Evolutionary conservation across 2,797 vertebrate genomes (phyloP).

Genomic region (Sebastes itinus): DNA sequence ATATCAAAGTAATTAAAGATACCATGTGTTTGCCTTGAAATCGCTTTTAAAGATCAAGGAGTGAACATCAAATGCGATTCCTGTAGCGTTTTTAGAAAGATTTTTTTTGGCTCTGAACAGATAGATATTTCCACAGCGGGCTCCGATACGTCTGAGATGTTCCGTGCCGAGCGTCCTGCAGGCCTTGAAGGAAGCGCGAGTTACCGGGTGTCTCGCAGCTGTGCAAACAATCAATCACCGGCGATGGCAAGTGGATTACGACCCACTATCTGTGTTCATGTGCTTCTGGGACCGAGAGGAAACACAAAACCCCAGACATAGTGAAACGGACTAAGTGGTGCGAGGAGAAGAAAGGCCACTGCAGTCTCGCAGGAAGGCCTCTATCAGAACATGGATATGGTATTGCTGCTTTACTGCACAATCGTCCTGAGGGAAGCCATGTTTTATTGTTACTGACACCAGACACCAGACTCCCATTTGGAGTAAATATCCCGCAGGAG

Average conservation of each 20-base stretch:
- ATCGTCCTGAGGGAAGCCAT: conserved; percentile 41
- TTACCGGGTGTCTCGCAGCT: conserved; percentile 45
- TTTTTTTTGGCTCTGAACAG: neutral
- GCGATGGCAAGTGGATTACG: conserved; percentile 71
- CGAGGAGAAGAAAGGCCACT: conserved; percentile 32
- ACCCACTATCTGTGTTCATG: conserved; percentile 64
- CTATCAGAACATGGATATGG: conserved; percentile 40
- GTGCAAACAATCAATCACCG: conserved; percentile 77
- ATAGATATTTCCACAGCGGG: neutral
- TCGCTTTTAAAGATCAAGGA: conserved; percentile 53
- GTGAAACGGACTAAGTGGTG: conserved; percentile 53
- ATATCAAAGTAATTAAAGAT: conserved; percentile 18
- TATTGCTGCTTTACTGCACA: conserved; percentile 59
- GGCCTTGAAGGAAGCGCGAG: conserved; percentile 17
- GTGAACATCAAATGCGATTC: conserved; percentile 35
- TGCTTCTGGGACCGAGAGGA: conserved; percentile 50
- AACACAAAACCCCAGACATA: conserved; percentile 34
- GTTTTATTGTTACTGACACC: conserved; percentile 58
- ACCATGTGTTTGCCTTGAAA: conserved; percentile 25
- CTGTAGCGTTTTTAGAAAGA: neutral
- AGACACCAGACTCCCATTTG: conserved; percentile 44
- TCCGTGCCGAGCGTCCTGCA: conserved; percentile 8
- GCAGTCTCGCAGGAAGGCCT: conserved; percentile 44
- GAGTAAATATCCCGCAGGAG: conserved; percentile 44
- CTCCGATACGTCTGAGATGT: neutral